Evolutionary conservation across 1,140 invertebrate genomes (phyloP).

Genomic region (Drosophila rhopaloa): DNA sequence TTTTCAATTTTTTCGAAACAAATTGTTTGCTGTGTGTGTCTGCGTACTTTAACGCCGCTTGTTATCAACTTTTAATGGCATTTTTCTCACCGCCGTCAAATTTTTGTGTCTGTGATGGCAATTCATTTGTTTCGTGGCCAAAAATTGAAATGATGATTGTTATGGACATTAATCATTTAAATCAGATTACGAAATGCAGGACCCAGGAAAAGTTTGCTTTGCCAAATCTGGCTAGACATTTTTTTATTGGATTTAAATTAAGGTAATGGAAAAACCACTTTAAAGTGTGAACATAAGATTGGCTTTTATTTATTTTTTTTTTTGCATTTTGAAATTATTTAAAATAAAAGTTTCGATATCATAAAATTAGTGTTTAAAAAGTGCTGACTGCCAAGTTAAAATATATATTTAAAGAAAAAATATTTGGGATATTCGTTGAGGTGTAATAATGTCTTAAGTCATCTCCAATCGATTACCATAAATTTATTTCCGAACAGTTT

Average conservation of each 20-base stretch:
- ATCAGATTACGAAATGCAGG: conserved; percentile 43
- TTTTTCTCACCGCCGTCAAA: conserved; percentile 53
- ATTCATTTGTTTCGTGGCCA: conserved; percentile 51
- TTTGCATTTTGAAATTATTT: no score
- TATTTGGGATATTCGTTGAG: background rate
- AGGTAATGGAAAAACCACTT: no score
- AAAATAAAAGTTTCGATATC: no score
- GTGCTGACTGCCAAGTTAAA: no score
- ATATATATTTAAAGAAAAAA: no score
- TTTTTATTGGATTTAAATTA: background rate
- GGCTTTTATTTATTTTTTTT: no score
- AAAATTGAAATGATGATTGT: conserved; percentile 67
- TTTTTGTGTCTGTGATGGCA: conserved; percentile 30
- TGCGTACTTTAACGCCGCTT: conserved; percentile 69
- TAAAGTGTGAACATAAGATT: no score
- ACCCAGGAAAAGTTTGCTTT: conserved; percentile 16
- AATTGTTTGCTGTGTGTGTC: conserved; percentile 35
- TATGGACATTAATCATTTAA: conserved; percentile 64
- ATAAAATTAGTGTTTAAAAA: no score
- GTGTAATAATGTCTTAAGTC: background rate
- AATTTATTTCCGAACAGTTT: background rate
- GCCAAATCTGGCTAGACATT: conserved; percentile 15
- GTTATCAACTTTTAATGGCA: conserved; percentile 77
- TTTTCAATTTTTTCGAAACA: conserved; percentile 33
- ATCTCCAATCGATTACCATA: conserved; percentile 3